Evolutionary conservation across 2,888 invertebrate species (phyloP).

Genomic region (Watsonalla binaria): DNA sequence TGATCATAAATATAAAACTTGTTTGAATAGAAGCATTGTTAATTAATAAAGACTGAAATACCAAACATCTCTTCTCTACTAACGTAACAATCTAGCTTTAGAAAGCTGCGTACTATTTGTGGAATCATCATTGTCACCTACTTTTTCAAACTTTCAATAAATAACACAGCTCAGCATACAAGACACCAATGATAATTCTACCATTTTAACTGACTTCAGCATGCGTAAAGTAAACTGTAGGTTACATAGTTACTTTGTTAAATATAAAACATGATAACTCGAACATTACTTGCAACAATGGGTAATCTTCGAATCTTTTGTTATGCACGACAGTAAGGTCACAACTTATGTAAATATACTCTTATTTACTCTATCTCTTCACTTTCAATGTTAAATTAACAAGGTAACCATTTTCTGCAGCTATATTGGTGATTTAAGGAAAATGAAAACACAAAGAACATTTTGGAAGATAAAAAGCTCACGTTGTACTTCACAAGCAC

Average conservation of each 20-base stretch:
- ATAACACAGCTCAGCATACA: slow-evolving; percentile 5
- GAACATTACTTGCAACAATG: slow-evolving; percentile 31
- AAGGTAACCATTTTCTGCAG: slow-evolving; percentile 2
- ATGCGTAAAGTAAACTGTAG: not conserved
- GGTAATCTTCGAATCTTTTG: slow-evolving; percentile 26
- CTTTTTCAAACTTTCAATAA: slow-evolving; percentile 7
- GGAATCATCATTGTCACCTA: slow-evolving; percentile 27
- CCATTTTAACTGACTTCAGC: too few relatives aligned
- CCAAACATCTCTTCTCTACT: slow-evolving; percentile 5
- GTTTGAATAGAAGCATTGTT: too few relatives aligned
- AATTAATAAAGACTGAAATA: too few relatives aligned
- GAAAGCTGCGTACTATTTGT: slow-evolving; percentile 24
- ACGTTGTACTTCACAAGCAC: slow-evolving; percentile 52
- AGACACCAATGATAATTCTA: too few relatives aligned
- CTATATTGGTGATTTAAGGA: slow-evolving; percentile 8
- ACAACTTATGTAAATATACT: slow-evolving; percentile 40
- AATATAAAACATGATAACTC: slow-evolving; percentile 21
- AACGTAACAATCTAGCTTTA: slow-evolving; percentile 26
- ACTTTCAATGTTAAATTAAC: slow-evolving; percentile 5
- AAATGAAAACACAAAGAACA: slow-evolving; percentile 16
- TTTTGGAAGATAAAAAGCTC: slow-evolving; percentile 39
- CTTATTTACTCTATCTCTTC: not conserved
- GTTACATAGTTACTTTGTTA: not conserved
- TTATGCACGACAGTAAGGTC: slow-evolving; percentile 49
- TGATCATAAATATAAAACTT: too few relatives aligned